Conservation (phyloP, 2,888 invertebrate genomes). For the Coenonympha arcania region DNA sequence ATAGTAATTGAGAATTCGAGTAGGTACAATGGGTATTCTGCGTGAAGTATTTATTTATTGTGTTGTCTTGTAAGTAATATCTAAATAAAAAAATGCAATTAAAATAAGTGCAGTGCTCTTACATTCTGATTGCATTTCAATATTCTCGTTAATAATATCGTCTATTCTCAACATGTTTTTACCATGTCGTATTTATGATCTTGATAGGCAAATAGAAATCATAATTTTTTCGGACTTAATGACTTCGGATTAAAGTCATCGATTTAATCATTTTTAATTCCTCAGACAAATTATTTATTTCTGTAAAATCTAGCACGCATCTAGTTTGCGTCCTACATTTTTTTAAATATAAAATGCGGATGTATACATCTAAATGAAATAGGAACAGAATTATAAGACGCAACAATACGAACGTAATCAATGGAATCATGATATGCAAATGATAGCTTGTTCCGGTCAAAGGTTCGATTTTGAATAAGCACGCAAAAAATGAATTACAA, state of each 20-base stretch:
- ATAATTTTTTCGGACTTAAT: not conserved
- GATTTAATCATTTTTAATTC: too few relatives aligned
- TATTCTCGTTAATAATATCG: too few relatives aligned
- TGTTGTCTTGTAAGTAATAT: not conserved
- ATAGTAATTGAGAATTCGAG: not conserved
- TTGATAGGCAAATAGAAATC: not conserved
- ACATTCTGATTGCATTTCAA: too few relatives aligned
- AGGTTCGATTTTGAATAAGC: constrained; percentile 39
- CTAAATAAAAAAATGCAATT: not conserved
- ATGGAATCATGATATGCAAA: constrained; percentile 14
- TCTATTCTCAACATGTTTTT: too few relatives aligned
- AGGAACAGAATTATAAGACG: constrained; percentile 2
- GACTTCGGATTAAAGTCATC: too few relatives aligned
- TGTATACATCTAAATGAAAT: too few relatives aligned
- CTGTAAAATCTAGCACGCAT: too few relatives aligned
- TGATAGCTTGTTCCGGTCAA: constrained; percentile 33
- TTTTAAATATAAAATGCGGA: too few relatives aligned
- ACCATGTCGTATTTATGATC: too few relatives aligned
- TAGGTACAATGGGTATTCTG: not conserved
- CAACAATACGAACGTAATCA: constrained; percentile 20
- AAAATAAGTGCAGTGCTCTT: too few relatives aligned
- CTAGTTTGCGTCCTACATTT: too few relatives aligned
- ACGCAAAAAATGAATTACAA: constrained; percentile 16
- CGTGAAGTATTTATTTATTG: not conserved
- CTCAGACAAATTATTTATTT: too few relatives aligned